These are phyloP conservation scores for Thripadectes ignobilis DNA, from an alignment of 2,797 vertebrate species.

Conservation along the genomic window DNA sequence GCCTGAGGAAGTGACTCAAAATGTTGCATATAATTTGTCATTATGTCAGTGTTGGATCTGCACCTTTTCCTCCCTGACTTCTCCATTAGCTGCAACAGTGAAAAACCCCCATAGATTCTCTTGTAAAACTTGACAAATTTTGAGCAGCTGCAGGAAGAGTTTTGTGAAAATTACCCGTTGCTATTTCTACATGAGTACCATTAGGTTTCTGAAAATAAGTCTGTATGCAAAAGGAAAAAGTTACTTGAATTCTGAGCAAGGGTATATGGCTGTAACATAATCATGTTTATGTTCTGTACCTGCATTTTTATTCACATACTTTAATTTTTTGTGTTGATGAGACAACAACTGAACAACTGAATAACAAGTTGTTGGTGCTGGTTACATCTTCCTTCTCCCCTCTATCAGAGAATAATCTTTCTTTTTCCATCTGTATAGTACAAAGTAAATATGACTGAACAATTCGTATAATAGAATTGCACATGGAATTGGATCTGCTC, in stretches of 20 bases:
- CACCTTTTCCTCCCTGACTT: not conserved
- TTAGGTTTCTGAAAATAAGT: not conserved
- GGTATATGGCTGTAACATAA: not conserved
- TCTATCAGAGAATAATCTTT: not conserved
- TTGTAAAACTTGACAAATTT: not conserved
- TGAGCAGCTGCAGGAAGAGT: not conserved
- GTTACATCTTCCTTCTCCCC: not conserved
- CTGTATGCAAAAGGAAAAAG: not conserved
- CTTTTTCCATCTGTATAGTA: not conserved
- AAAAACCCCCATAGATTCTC: not conserved
- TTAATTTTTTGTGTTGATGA: not conserved
- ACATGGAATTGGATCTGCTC: not conserved
- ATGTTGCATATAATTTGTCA: not conserved
- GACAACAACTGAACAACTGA: not conserved
- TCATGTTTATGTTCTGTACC: not conserved
- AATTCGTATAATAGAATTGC: not conserved
- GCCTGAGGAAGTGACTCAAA: not conserved
- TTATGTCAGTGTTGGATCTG: not conserved
- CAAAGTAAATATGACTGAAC: not conserved
- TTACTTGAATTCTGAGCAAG: not conserved
- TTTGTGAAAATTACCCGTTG: not conserved
- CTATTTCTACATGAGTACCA: not conserved
- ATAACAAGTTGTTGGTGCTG: not conserved
- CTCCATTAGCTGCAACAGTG: not conserved
- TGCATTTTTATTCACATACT: not conserved